Base-by-base conservation (phyloP, 2,113 vertebrate species). In the Seriola quinqueradiata region DNA sequence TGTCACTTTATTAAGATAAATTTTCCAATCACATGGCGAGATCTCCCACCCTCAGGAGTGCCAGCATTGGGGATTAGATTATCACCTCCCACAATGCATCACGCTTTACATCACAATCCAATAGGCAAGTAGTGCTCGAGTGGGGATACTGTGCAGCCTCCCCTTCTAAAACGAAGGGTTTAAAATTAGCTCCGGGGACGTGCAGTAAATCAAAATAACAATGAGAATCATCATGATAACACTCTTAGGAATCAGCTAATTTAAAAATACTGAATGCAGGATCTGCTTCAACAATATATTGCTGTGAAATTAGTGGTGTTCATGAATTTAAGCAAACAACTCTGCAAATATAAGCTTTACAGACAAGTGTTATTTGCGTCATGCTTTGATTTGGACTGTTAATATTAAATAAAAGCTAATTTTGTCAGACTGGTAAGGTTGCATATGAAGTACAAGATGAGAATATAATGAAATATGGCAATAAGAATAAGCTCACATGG, bases 1-100 rank as follows among this genome's bases (percentile, higher is more conserved):
- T 91, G 85, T 86, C 84, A 88, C 78, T 84, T 91, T 92, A 94
- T 93, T 91, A 90, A 92, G 93, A 95, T 89, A 90, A 89, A 94
- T 89, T 70, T 70, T 87, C 86, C 92, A 93, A 93, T 94, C 89
- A 86, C 68, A 80, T 21, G 64, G 80, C 11, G 32, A 87, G 79
- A 89, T 89, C 87, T 78, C 46, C 81, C 84, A 50, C 90, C 92
- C 93, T 89, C 71, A 82, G 90, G 74, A 88, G 87, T 21, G 84
- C 84, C 88, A 70, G 81, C 59, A 58, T 81, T 14, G 16, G 48
- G 86, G 92, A 95, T 95, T 95, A 89, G 92, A 95, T 95, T 93
- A 93, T 82, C 70, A 65, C 81, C 84, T 91, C 90, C 93, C 91
- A 91, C 75, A 91, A 93, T 92, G 90, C 90, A 92, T 93, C 86